These are phyloP conservation scores for Maniola jurtina DNA, from an alignment of 1,140 invertebrate species.

Conservation along the genomic window DNA sequence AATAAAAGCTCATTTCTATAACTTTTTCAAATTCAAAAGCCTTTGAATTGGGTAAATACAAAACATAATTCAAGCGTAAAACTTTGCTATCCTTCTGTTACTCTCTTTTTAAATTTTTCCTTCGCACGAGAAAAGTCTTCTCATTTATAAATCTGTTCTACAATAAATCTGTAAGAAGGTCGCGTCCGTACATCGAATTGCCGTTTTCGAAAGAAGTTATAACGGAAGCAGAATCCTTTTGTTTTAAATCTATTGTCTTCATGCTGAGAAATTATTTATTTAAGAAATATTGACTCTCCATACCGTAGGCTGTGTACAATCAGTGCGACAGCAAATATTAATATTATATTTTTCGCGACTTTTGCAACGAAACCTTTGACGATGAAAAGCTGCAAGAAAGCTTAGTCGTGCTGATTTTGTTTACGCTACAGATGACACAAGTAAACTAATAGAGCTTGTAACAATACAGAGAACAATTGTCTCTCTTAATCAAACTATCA, in stretches of 20 bases:
- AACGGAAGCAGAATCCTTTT: constrained; percentile 2
- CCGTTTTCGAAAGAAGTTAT: constrained; percentile 9
- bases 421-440: no score
- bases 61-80: constrained; percentile 12
- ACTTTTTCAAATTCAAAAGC: constrained; percentile 24
- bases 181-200: constrained; percentile 6
- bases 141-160: constrained; percentile 9
- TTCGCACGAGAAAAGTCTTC: constrained; percentile 12
- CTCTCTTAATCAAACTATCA: no score
- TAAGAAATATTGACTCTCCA: no score
- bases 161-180: constrained; percentile 14
- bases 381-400: no score
- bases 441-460: no score
- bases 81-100: constrained; percentile 13
- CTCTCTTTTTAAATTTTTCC: constrained; percentile 12
- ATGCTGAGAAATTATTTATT: background rate
- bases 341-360: no score
- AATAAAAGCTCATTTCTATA: constrained; percentile 30
- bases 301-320: no score
- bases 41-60: constrained; percentile 22
- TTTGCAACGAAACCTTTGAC: no score
- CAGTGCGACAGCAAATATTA: no score
- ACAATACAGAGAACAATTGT: no score
- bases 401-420: no score
- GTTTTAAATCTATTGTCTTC: background rate